Evolutionary conservation across 1,140 invertebrate genomes (phyloP).

Genomic region (Pissodes strobi): DNA sequence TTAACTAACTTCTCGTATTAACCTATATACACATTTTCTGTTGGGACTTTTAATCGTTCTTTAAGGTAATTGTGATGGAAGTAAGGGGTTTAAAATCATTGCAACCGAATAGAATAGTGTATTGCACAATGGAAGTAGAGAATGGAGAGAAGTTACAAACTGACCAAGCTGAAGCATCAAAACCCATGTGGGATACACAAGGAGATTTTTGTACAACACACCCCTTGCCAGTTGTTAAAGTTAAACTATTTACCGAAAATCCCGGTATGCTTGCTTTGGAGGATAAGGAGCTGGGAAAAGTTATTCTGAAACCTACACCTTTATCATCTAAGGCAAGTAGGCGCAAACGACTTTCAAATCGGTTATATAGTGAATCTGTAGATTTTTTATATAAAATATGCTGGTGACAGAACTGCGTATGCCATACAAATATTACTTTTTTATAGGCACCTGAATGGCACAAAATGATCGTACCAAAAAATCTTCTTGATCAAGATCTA

Average conservation of each 20-base stretch:
- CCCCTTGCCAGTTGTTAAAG: constrained; percentile 94
- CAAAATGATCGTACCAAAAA: constrained; percentile 94
- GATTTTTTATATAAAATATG: neutral
- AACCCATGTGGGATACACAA: constrained; percentile 98
- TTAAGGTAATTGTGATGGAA: constrained; percentile 95
- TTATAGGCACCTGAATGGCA: constrained; percentile 92
- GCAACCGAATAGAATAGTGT: constrained; percentile 95
- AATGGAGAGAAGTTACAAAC: constrained; percentile 98
- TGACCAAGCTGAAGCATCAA: constrained; percentile 98
- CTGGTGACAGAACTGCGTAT: neutral
- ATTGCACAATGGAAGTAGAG: constrained; percentile 99
- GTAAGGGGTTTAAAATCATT: constrained; percentile 97
- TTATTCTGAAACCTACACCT: constrained; percentile 88
- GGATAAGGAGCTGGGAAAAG: constrained; percentile 97
- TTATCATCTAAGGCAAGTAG: constrained; percentile 80
- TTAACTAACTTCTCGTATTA: neutral
- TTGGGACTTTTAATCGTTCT: constrained; percentile 39
- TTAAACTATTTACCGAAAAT: constrained; percentile 96
- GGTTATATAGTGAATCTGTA: neutral
- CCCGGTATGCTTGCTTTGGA: constrained; percentile 96
- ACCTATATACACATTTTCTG: constrained; percentile 14
- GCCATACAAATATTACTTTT: no score
- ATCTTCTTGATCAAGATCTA: constrained; percentile 91
- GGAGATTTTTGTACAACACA: constrained; percentile 98
- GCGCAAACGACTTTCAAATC: neutral